Percentiles rank a stretch among this genome's conserved stretches.
Evolutionary conservation across 35 echinoderm and acorn worm genomes (phyloP).

Genomic region (Patiria miniata): DNA sequence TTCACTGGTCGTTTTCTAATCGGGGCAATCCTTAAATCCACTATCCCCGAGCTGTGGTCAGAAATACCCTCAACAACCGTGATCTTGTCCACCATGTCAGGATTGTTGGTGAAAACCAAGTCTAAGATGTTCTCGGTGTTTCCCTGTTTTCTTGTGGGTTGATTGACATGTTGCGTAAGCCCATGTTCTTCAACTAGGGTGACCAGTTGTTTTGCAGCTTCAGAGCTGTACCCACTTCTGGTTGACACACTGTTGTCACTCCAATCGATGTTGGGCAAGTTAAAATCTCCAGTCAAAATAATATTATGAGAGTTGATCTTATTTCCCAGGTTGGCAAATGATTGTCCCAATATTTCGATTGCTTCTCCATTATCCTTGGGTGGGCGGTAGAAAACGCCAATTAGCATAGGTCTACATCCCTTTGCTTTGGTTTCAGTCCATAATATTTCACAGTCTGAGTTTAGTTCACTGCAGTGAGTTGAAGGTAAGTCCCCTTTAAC

Average conservation of each 20-base stretch:
- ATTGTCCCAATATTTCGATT: constrained; percentile 15
- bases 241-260: background rate
- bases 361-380: constrained; percentile 30
- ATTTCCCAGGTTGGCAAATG: constrained; percentile 16
- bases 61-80: too few species aligned
- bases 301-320: constrained; percentile 39
- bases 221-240: background rate
- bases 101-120: constrained; percentile 37
- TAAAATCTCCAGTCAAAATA: constrained; percentile 33
- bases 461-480: constrained; percentile 11
- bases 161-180: constrained; percentile 28
- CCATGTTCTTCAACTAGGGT: constrained; percentile 9
- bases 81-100: constrained; percentile 24
- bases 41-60: constrained; percentile 15
- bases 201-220: constrained; percentile 1
- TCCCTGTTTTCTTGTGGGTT: too few species aligned
- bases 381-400: constrained; percentile 39
- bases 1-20: too few species aligned
- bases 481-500: constrained; percentile 20
- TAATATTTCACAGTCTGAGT: constrained; percentile 26
- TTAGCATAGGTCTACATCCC: constrained; percentile 21
- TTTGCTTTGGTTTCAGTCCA: constrained; percentile 35
- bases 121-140: too few species aligned
- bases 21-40: constrained; percentile 13
- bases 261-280: constrained; percentile 26